These are phyloP conservation scores for Sebastiscus tertius DNA, from an alignment of 2,797 vertebrate genomes.

Conservation along the genomic window DNA sequence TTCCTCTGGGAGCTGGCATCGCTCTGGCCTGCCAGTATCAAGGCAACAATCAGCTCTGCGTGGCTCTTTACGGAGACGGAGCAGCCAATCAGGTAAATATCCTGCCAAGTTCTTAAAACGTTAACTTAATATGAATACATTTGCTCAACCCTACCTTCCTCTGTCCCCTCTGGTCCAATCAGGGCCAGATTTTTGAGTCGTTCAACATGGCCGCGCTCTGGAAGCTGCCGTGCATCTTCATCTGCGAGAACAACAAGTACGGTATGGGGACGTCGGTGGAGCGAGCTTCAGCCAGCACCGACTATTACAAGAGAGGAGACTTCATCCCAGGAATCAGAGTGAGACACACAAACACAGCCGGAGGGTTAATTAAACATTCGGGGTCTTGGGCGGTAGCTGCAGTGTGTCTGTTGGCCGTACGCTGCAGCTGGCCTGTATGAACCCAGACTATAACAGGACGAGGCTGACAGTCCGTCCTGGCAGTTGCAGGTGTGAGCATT, in stretches of 20 bases:
- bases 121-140: fast-evolving
- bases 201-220: constrained; percentile 97
- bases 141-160: fast-evolving
- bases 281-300: constrained; percentile 90
- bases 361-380: no score
- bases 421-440: constrained; percentile 54
- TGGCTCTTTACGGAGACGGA: constrained; percentile 93
- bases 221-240: constrained; percentile 94
- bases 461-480: constrained; percentile 44
- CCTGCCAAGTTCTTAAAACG: no score
- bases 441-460: constrained; percentile 76
- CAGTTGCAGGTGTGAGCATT: constrained; percentile 85
- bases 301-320: constrained; percentile 95
- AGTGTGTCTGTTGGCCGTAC: constrained; percentile 38
- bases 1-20: constrained; percentile 94
- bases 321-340: constrained; percentile 93
- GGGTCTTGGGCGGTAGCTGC: constrained; percentile 70
- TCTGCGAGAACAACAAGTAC: constrained; percentile 96
- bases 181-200: constrained; percentile 96
- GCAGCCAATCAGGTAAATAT: constrained; percentile 91
- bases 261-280: constrained; percentile 95
- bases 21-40: constrained; percentile 94
- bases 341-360: constrained; percentile 8
- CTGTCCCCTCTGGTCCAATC: constrained; percentile 1
- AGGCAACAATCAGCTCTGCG: constrained; percentile 89